Conservation (phyloP, 64 coral and sea anemone species). For the Stichodactyla helianthus region DNA sequence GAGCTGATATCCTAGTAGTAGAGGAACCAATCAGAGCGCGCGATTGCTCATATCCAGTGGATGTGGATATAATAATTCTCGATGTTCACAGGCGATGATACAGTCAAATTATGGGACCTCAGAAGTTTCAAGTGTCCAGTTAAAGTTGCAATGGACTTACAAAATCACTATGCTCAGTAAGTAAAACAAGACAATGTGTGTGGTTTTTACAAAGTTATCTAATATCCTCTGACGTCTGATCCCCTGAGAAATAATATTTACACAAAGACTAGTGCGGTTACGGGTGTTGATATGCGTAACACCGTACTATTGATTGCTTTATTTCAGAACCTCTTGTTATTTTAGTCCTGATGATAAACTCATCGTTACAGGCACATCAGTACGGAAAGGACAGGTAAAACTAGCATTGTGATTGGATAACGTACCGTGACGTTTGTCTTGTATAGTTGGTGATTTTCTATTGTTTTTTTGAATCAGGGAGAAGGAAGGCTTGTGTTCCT, state of each 20-base stretch:
- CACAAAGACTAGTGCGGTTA: too few relatives aligned
- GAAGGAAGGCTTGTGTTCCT: slow-evolving; percentile 75
- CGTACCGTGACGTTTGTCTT: background rate
- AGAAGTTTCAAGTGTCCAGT: slow-evolving; percentile 82
- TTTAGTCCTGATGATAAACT: slow-evolving; percentile 90
- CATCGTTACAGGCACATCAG: slow-evolving; percentile 88
- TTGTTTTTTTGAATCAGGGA: slow-evolving; percentile 33
- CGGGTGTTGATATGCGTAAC: too few relatives aligned
- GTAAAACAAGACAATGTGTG: background rate
- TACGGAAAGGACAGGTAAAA: slow-evolving; percentile 79
- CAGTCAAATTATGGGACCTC: slow-evolving; percentile 93
- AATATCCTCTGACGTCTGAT: too few relatives aligned
- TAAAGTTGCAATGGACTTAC: slow-evolving; percentile 70
- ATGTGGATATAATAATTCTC: too few relatives aligned
- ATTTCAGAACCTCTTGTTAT: slow-evolving; percentile 75
- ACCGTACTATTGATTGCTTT: background rate
- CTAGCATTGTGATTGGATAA: background rate
- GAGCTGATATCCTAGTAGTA: too few relatives aligned
- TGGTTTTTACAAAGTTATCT: background rate
- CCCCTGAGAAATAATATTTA: background rate
- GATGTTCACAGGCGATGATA: slow-evolving; percentile 67
- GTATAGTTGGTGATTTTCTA: background rate
- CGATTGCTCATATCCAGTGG: too few relatives aligned
- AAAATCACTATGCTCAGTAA: slow-evolving; percentile 85
- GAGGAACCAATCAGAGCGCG: too few relatives aligned